Evolutionary conservation across 1,140 invertebrate species (phyloP), one percentile per base, ranked within the genome.

Genomic region (Odontomachus brunneus): DNA sequence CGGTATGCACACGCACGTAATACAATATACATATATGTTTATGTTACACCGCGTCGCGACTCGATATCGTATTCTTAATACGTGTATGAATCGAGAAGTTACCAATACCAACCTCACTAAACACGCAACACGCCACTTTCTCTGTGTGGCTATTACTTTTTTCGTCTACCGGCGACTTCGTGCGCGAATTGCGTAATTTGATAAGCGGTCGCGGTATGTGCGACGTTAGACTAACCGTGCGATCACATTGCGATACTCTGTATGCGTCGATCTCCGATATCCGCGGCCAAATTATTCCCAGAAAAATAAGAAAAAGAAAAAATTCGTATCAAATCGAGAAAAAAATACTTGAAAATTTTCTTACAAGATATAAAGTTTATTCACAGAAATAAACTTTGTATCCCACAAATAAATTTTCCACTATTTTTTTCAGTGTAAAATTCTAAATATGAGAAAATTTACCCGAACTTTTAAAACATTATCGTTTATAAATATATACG

Each of bases 101-200:
- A 73, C 11, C 14, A 80, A 69, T 69, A 59, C 22, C n/a, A n/a
- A 38, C 24, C 19, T n/a, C 38, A 22, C 73, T 75, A 71, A 74
- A 85, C 48, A 66, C 22, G 63, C 26, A 24, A 83, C 83, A 38
- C 51, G 57, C 60, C 33, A 80, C 86, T 87, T 88, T 86, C 86
- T 84, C 86, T 71, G 49, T 57, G 33, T 49, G 57, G 59, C 60
- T 60, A 44, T 55, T 73, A 71, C 74, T 74, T 74, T 75, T 44
- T 60, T 63, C 49, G 53, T 51, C 22, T 24, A 9, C 22, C 11
- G 51, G 17, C 51, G 44, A 57, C 51, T 80, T 82, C 55, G 67
- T 66, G 66, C 66, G 19, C 69, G 51, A 85, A 80, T 88, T 88
- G 69, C 82, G 59, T 84, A 87, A 88, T 59, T 82, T 88, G 82